Evolutionary conservation across 2,888 invertebrate species (phyloP).

Genomic region (Agrochola circellaris): DNA sequence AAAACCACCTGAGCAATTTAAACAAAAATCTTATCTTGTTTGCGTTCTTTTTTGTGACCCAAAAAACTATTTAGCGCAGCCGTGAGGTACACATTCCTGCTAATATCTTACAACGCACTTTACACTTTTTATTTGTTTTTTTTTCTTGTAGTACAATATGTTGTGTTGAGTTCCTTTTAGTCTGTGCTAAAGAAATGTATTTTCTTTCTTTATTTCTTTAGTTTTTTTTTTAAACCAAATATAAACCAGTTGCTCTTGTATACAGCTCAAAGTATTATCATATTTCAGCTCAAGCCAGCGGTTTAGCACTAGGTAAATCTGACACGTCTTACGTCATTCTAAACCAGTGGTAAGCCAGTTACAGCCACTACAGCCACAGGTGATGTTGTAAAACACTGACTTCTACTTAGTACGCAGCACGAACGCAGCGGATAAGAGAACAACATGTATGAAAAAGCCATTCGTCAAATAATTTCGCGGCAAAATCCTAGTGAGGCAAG

Average conservation of each 20-base stretch:
- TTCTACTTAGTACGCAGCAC: slow-evolving; percentile 27
- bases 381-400: slow-evolving; percentile 41
- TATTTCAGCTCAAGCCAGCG: slow-evolving; percentile 27
- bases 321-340: slow-evolving; percentile 33
- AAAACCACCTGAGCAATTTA: not conserved
- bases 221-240: no score
- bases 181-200: no score
- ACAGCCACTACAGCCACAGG: slow-evolving; percentile 47
- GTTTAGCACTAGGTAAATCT: slow-evolving; percentile 43
- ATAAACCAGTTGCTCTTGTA: not conserved
- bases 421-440: not conserved
- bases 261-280: slow-evolving; percentile 1
- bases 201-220: no score
- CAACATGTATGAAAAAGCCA: not conserved
- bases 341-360: slow-evolving; percentile 34
- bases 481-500: not conserved
- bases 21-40: not conserved
- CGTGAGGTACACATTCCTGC: no score
- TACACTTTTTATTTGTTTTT: no score
- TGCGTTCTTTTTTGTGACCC: no score
- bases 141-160: no score
- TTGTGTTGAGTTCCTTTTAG: no score
- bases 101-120: no score
- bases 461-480: not conserved
- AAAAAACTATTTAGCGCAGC: no score